These are phyloP conservation scores for Cygnus atratus DNA, from an alignment of 2,113 vertebrate species.

Conservation along the genomic window DNA sequence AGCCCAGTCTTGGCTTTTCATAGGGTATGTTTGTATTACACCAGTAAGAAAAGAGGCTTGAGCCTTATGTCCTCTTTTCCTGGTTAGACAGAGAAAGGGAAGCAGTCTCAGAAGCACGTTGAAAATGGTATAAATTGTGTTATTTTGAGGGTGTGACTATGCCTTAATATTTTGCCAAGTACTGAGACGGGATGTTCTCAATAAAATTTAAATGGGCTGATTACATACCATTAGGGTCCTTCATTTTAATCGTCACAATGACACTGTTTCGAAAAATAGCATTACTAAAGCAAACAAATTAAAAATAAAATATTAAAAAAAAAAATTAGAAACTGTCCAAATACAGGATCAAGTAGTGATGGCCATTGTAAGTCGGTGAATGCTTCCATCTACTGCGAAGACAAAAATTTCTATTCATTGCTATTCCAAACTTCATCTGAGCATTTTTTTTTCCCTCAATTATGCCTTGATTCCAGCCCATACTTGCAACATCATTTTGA, in stretches of 20 bases:
- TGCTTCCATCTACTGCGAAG: not conserved
- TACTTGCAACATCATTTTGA: not conserved
- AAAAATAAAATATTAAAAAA: not conserved
- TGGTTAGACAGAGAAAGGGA: not conserved
- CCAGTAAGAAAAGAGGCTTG: not conserved
- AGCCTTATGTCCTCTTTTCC: accelerated
- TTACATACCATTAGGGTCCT: not conserved
- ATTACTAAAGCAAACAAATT: not conserved
- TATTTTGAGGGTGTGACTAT: not conserved
- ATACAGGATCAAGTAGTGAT: not conserved
- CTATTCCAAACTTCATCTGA: not conserved
- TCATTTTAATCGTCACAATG: not conserved
- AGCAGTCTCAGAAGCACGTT: not conserved
- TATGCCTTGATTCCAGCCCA: not conserved
- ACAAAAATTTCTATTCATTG: not conserved
- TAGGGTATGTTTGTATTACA: not conserved
- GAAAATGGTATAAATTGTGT: not conserved
- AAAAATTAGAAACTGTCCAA: not conserved
- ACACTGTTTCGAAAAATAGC: not conserved
- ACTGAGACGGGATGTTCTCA: not conserved
- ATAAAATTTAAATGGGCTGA: not conserved
- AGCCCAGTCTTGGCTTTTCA: not conserved
- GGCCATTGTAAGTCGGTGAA: not conserved
- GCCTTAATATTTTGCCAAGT: not conserved
- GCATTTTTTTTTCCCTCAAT: not conserved